phyloP scores from a whole-genome alignment of 92 coral and sea anemone species.

The Actinostola sp. region DNA sequence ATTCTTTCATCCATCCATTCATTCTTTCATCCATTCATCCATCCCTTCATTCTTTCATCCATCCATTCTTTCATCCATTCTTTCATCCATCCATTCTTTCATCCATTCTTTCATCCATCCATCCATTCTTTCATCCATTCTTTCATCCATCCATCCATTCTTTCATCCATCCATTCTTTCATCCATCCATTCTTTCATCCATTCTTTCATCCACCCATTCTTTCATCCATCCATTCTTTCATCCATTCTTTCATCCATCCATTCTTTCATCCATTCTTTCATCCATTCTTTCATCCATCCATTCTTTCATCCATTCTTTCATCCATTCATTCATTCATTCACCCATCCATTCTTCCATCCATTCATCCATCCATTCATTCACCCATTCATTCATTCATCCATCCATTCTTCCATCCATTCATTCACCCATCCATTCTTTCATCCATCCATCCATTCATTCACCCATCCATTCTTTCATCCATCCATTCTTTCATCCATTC shows the following conservation, averaged over 20 bases:
- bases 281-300: neutral
- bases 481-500: neutral
- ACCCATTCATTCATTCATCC: neutral
- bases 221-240: neutral
- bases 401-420: neutral
- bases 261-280: neutral
- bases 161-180: neutral
- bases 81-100: no score
- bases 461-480: neutral
- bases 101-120: neutral
- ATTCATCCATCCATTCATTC: neutral
- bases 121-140: neutral
- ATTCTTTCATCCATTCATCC: neutral
- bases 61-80: neutral
- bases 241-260: neutral
- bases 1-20: neutral
- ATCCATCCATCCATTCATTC: neutral
- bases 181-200: no score
- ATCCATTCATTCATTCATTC: neutral
- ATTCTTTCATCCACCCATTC: neutral
- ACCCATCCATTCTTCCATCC: neutral
- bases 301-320: neutral
- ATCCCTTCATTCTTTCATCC: neutral
- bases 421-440: no score
- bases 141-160: neutral